Evolutionary conservation across 92 coral and sea anemone species (phyloP), one percentile per base, ranked within the genome.

Genomic region (Plumapathes pennacea): DNA sequence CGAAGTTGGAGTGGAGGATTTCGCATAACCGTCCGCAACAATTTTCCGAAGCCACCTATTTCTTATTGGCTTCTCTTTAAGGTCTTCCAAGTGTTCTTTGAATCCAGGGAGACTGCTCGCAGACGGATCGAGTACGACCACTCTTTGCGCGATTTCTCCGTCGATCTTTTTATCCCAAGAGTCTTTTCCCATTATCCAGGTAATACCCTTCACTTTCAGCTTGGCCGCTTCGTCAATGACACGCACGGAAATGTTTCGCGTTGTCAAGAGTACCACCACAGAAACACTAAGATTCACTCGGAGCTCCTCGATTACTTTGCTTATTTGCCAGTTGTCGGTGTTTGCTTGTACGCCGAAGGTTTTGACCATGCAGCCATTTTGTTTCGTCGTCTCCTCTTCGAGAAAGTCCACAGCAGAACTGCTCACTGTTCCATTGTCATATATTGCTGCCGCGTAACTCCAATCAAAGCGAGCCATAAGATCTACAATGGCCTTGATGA

Each of bases 361-460:
- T 8, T 46, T 57, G 4, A 80, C 89, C 45, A 78, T 64, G 29
- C 96, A 87, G 19, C 77, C 54, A 60, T 72, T 43, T 20, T 50
- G 57, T 4, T 65, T 61, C 21, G 26, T 32, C 4, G 90, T 82
- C 38, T 72, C 83, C 18, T 67, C 40, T 20, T 65, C 68, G 40
- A 87, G 59, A 2, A 62, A 52, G 14, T 77, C 41, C 25, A 71
- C 33, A 41, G 55, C 21, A 29, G 50, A 46, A 6, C 33, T 69
- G 38, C 86, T 78, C 7, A 49, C 53, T 1, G 54, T 53, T 37
- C 75, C 72, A 18, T 71, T 74, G 57, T 80, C 83, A 39, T 52
- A 33, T 28, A 94, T 76, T 1, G 72, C 84, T 3, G 83, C 99
- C 15, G 74, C 62, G 53, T 84, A 76, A 43, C 82, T 81, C 99